Base-by-base conservation (phyloP, 2,888 invertebrate genomes). In the Gastracanthus pulcherrimus region DNA sequence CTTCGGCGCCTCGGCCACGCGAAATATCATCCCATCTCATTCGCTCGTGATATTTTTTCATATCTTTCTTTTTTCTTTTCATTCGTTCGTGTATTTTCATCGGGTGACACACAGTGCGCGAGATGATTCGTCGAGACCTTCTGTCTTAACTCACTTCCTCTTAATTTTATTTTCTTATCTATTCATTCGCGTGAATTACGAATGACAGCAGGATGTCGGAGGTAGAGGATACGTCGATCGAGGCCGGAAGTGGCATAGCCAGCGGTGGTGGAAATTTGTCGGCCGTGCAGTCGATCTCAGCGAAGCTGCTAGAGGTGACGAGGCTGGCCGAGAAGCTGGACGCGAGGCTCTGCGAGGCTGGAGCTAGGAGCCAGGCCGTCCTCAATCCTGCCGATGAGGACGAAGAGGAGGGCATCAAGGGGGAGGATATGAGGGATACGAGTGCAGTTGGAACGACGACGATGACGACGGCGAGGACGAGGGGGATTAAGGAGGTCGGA, bases 311-410 rank as follows among this genome's bases (percentile, higher is more conserved):
- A 19, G 94, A 95, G 89, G 95, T 95, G 19, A 94, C 95, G 16
- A 93, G 93, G 78, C 92, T 95, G 29, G 95, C 95, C 1, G 95
- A 95, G 89, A 94, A 94, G 83, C 90, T 95, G 84, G 95, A 95
- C 87, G 93, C 93, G 51, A 89, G 84, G 82, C 85, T 91, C 13
- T 91, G 89, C 84, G 90, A 90, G 71, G 91, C 90, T 69, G 91
- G 91, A 11, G 91, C 90, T 29, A 87, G 87, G 79, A 90, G 89
- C 81, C 92, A 83, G 31, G 83, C 85, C 4, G n/a, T n/a, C n/a
- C 77, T 87, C 16, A 84, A 81, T 72, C 79, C 83, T 3, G 67
- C 71, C 9, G 45, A 31, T 7, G 80, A 80, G 51, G 70, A 77
- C 26, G 60, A 62, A 16, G 74, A 62, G 2, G 48, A 62, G 31